Conservation (phyloP, 2,888 invertebrate species). For the Aporophyla lueneburgensis region DNA sequence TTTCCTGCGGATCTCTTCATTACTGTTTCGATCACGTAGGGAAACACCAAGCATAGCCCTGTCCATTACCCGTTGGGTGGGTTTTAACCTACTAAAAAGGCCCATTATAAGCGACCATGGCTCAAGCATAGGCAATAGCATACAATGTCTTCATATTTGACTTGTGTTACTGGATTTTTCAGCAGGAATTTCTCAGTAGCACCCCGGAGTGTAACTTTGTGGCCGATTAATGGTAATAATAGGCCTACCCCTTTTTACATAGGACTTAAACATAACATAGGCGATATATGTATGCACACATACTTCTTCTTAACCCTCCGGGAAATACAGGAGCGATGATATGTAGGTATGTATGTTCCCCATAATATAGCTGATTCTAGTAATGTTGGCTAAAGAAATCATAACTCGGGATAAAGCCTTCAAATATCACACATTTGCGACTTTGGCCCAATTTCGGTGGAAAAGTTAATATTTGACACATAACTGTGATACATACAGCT, state of each 20-base stretch:
- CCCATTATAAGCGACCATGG: no score
- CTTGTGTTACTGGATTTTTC: neutral
- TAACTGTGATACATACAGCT: slow-evolving; percentile 37
- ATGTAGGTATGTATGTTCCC: neutral
- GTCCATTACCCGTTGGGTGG: no score
- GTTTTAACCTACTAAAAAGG: no score
- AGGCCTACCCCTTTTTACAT: neutral
- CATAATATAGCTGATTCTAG: neutral
- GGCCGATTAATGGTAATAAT: neutral
- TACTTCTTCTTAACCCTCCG: neutral
- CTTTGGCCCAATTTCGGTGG: neutral
- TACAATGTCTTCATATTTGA: neutral
- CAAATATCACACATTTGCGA: slow-evolving; percentile 7
- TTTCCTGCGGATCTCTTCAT: no score
- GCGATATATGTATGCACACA: neutral
- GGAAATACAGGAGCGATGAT: neutral
- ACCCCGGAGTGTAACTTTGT: neutral
- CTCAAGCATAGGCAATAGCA: neutral
- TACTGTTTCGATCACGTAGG: no score
- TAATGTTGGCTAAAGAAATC: neutral
- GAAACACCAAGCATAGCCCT: no score
- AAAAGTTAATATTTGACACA: slow-evolving; percentile 42
- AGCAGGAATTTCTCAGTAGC: neutral
- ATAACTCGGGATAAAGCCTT: neutral
- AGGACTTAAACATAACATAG: neutral